These are phyloP conservation scores for Spondyliosoma cantharus DNA, from an alignment of 2,797 vertebrate species.

Conservation along the genomic window DNA sequence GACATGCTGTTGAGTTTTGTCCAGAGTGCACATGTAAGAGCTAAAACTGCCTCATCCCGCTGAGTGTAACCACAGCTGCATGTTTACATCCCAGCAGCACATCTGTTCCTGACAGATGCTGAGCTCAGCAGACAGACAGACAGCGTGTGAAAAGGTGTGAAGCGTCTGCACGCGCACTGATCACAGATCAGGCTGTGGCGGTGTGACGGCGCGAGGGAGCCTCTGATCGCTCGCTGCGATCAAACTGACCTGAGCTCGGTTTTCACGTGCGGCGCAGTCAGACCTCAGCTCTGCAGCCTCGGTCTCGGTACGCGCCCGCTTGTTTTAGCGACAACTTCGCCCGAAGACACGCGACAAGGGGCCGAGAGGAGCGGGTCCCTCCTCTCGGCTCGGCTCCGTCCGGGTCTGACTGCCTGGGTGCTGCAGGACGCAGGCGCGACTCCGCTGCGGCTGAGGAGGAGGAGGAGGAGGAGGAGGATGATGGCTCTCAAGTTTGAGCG, in stretches of 20 bases:
- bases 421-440: constrained; percentile 69
- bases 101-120: constrained; percentile 40
- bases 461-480: constrained; percentile 21
- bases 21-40: background rate
- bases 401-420: constrained; percentile 21
- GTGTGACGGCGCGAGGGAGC: background rate
- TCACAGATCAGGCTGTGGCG: no score
- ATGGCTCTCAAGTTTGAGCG: constrained; percentile 49
- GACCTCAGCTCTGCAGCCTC: constrained; percentile 24
- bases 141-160: constrained; percentile 40
- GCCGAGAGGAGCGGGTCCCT: constrained; percentile 15
- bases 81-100: constrained; percentile 14
- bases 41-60: background rate
- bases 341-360: background rate
- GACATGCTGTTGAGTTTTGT: background rate
- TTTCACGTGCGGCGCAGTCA: constrained; percentile 39
- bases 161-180: background rate
- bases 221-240: background rate
- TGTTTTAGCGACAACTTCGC: background rate
- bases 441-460: constrained; percentile 49
- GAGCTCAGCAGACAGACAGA: constrained; percentile 42
- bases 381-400: constrained; percentile 19
- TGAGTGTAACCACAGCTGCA: no score
- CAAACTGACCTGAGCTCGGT: constrained; percentile 38
- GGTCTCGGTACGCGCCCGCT: constrained; percentile 13